Base-by-base conservation (phyloP, 2,113 vertebrate species). In the Platichthys stellatus region DNA sequence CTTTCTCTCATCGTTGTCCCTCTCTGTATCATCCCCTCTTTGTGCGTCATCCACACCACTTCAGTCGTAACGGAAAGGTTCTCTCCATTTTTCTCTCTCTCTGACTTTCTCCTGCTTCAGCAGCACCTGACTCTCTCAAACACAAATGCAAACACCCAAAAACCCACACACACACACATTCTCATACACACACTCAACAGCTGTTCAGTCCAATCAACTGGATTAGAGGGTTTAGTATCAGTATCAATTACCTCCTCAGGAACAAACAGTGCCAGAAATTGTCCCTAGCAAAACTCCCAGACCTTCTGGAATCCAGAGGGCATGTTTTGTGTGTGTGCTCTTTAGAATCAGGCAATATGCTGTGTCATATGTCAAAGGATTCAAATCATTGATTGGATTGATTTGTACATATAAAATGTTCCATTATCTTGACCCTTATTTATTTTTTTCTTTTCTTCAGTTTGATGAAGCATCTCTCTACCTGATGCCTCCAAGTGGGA, bases 161-260 rank as follows among this genome's bases (percentile, higher is more conserved):
- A 26, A 6, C 28, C 28, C 62, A 47, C 12, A 20, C 56, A 20
- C 45, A 66, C 7, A 58, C 15, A 63, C 60, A 60, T 53, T 67
- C 38, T 3, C 15, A 57, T 53, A 59, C 13, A 26, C 40, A 76
- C 57, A 49, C 68, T 73, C 23, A 81, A 75, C 82, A 90, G 74
- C 82, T 88, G 86, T 90, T 86, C 56, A 70, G 70, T 78, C 82
- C 84, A 85, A 84, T 88, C 86, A 83, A 59, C 43, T 85, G 84
- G 64, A 86, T 85, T 88, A 81, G 70, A 74, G 74, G 78, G 80
- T 47, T 88, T 79, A 76, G 76, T 59, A 83, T 70, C 64, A 9
- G 64, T 86, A 78, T 89, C 78, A 85, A 69, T 87, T 83, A 88
- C 84, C 80, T 89, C 82, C 74, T 90, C 68, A 72, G 59, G 58